Evolutionary conservation across 2,113 vertebrate species (phyloP).

Genomic region (Butastur rufipennis): DNA sequence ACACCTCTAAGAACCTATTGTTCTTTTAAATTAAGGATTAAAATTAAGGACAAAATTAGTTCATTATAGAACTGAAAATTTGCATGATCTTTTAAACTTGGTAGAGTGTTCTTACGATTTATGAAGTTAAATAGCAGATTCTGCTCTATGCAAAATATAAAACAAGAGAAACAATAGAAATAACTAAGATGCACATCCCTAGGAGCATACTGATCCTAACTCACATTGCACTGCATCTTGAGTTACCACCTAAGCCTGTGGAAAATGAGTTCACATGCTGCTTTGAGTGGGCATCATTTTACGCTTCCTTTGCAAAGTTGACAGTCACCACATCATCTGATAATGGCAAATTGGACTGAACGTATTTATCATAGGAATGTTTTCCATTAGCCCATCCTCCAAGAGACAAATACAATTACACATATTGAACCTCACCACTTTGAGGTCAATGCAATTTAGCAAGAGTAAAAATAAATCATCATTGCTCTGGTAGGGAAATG

Average conservation of each 20-base stretch:
- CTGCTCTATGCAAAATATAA: neutral
- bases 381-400: neutral
- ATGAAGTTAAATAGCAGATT: neutral
- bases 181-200: neutral
- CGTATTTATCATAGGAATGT: neutral
- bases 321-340: neutral
- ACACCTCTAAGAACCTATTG: neutral
- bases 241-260: neutral
- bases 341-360: neutral
- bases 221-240: neutral
- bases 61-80: neutral
- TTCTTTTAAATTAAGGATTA: neutral
- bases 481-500: neutral
- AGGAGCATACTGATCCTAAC: neutral
- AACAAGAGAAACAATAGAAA: neutral
- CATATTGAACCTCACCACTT: neutral
- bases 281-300: neutral
- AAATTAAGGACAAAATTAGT: neutral
- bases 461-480: slow-evolving; percentile 9
- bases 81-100: neutral
- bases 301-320: neutral
- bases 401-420: slow-evolving; percentile 6
- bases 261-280: neutral
- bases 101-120: neutral
- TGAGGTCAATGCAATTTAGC: neutral